Base-by-base conservation (phyloP, 2,797 vertebrate species). In the Thaleichthys pacificus region DNA sequence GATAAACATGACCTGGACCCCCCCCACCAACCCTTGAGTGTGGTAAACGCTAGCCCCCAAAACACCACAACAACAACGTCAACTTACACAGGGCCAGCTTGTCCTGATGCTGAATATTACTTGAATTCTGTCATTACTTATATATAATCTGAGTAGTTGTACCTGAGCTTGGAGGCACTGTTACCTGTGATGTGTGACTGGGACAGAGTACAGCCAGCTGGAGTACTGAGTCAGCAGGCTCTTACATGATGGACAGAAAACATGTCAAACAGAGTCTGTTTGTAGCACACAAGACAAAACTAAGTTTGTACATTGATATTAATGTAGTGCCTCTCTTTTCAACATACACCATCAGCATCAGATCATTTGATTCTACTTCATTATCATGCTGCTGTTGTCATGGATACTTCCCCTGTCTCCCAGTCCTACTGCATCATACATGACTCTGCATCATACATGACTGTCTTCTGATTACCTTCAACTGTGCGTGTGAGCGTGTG, bases 281-380 rank as follows among this genome's bases (percentile, higher is more conserved):
- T 51, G 56, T 63, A 73, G 74, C 61, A 65, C 72, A 60, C 68
- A 75, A 71, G 28, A 77, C 70, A 83, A 82, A 77, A 69, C 71
- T 11, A 56, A 6, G 73, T 78, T 80, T 88, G 78, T 86, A 85
- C 84, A 81, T 80, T 76, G 70, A 85, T 81, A 49, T 78, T 68
- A 79, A 85, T 89, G 84, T 91, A 90, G 92, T 92, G 90, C 91
- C 92, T 93, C 88, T 91, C 79, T 85, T 88, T 86, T 90, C 79
- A 75, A 62, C 87, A 81, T 79, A 86, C 81, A 82, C 73, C 84
- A 85, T 83, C 76, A 77, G 72, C 79, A 83, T 81, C 80, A 62
- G 77, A 85, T 89, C 81, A 82, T 89, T 90, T 84, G 69, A 72
- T 78, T 77, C 79, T 26, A 74, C 7, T 60, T 66, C 86, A 83